phyloP scores from a whole-genome alignment of 2,888 invertebrate genomes.

The Callyntrura guangdongensis region DNA sequence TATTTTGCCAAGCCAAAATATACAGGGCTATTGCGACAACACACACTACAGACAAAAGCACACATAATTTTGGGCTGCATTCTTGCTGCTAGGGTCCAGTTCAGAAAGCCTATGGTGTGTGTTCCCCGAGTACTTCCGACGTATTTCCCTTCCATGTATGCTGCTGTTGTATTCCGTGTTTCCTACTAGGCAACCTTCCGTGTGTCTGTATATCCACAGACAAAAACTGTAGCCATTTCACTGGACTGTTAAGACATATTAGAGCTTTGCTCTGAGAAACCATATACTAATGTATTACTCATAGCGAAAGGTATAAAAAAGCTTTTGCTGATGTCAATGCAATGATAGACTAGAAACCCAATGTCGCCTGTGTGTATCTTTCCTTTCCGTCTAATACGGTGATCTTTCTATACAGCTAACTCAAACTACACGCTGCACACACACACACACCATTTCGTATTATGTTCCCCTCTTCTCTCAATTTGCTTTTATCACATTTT shows the following conservation, averaged over 20 bases:
- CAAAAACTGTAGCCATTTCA: no score
- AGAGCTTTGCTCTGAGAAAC: not conserved
- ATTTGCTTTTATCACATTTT: conserved; percentile 28
- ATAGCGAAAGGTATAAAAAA: not conserved
- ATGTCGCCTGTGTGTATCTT: conserved; percentile 43
- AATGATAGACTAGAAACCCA: conserved; percentile 3
- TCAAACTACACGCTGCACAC: not conserved
- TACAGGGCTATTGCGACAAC: not conserved
- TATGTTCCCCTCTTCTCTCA: conserved; percentile 27
- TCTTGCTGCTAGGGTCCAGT: conserved; percentile 44
- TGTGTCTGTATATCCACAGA: no score
- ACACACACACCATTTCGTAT: not conserved
- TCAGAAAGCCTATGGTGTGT: conserved; percentile 29
- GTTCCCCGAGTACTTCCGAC: conserved; percentile 57
- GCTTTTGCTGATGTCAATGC: not conserved
- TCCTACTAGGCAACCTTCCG: not conserved
- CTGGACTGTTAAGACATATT: no score
- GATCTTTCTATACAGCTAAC: not conserved
- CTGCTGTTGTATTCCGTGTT: not conserved
- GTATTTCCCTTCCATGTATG: conserved; percentile 28
- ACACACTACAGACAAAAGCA: not conserved
- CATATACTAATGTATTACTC: not conserved
- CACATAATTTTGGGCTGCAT: not conserved
- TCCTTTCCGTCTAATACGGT: conserved; percentile 7
- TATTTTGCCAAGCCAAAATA: conserved; percentile 12